phyloP scores from a whole-genome alignment of 2,113 vertebrate genomes.

The Crotophaga sulcirostris region DNA sequence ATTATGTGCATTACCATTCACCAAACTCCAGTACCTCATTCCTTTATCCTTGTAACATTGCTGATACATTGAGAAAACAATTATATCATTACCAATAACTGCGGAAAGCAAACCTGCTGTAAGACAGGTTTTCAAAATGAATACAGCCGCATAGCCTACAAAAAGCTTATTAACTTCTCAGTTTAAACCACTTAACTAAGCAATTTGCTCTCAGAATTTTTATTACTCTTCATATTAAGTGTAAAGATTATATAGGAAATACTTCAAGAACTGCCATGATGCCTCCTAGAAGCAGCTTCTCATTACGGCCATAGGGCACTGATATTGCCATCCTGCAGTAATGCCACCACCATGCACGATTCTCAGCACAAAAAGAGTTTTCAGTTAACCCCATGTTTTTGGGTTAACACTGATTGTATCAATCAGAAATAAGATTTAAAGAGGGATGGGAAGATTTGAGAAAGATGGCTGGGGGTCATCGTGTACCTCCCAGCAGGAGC shows the following conservation, averaged over 20 bases:
- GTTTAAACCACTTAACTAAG: neutral
- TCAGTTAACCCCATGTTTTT: no score
- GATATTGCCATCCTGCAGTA: fast-evolving
- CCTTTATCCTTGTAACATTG: neutral
- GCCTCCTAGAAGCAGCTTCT: neutral
- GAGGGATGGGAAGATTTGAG: neutral
- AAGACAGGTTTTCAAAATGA: neutral
- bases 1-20: neutral
- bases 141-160: neutral
- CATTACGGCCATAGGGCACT: fast-evolving
- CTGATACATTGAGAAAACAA: neutral
- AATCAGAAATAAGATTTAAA: fast-evolving
- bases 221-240: neutral
- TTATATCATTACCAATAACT: neutral
- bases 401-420: fast-evolving
- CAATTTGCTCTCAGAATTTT: neutral
- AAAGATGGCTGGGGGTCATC: fast-evolving
- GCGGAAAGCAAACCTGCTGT: neutral
- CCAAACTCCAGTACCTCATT: neutral
- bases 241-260: neutral
- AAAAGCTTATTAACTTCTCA: neutral
- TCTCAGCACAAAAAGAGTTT: fast-evolving
- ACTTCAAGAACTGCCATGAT: fast-evolving
- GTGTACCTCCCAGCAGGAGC: neutral
- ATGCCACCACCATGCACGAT: fast-evolving